These are phyloP conservation scores for Euclidia mi DNA, from an alignment of 2,888 invertebrate species.

Conservation along the genomic window DNA sequence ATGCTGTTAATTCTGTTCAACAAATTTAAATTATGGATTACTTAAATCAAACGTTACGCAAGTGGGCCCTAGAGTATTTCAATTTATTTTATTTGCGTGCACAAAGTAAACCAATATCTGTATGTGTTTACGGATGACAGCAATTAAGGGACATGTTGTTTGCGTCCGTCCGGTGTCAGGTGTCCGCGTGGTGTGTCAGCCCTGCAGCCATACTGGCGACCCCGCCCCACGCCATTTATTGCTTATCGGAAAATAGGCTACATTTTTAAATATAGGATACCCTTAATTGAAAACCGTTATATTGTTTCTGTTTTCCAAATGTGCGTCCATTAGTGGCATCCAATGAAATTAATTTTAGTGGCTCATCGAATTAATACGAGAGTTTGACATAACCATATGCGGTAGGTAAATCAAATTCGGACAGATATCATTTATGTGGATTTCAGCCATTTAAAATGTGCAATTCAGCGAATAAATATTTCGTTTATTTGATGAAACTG, in stretches of 20 bases:
- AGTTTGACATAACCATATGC: not conserved
- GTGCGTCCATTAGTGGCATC: constrained; percentile 7
- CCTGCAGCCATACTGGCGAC: constrained; percentile 20
- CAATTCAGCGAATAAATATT: too few relatives aligned
- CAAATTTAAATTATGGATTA: too few relatives aligned
- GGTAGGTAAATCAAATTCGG: too few relatives aligned
- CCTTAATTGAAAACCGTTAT: constrained; percentile 29
- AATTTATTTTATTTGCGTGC: constrained; percentile 42
- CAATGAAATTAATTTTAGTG: constrained; percentile 23
- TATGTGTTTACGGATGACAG: constrained; percentile 60
- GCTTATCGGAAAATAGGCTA: constrained; percentile 27
- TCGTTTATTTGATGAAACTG: too few relatives aligned
- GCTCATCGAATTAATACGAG: constrained; percentile 8
- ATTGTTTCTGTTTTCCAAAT: constrained; percentile 13
- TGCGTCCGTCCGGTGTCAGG: constrained; percentile 71
- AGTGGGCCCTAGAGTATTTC: constrained; percentile 34
- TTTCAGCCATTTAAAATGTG: too few relatives aligned
- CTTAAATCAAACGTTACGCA: too few relatives aligned
- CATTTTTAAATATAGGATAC: constrained; percentile 28
- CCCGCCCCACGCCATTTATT: constrained; percentile 46
- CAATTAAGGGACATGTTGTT: constrained; percentile 66
- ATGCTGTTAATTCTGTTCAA: too few relatives aligned
- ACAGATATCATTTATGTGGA: too few relatives aligned
- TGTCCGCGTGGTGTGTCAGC: constrained; percentile 62
- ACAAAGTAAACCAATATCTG: constrained; percentile 44